These are phyloP conservation scores for Muntiacus muntjak DNA, from an alignment of 2,113 vertebrate genomes.

Conservation along the genomic window DNA sequence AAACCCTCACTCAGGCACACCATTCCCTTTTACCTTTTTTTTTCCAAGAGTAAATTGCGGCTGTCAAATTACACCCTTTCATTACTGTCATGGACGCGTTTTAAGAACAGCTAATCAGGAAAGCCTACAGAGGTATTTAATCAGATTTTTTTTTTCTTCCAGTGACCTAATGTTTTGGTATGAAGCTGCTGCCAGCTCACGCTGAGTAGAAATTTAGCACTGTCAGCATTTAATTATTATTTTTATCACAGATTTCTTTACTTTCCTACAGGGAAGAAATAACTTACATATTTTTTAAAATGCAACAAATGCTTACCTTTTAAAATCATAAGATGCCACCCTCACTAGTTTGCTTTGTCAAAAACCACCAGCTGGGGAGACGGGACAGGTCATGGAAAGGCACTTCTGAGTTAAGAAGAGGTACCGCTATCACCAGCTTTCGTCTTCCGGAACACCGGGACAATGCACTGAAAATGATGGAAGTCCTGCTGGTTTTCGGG, in stretches of 20 bases:
- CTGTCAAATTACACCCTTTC: slow-evolving; percentile 78
- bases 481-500: neutral
- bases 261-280: slow-evolving; percentile 81
- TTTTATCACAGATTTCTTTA: slow-evolving; percentile 83
- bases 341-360: slow-evolving; percentile 45
- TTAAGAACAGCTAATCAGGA: slow-evolving; percentile 80
- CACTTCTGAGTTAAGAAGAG: neutral
- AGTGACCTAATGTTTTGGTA: slow-evolving; percentile 82
- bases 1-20: slow-evolving; percentile 35
- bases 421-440: neutral
- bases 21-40: slow-evolving; percentile 68
- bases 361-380: slow-evolving; percentile 52
- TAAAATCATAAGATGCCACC: slow-evolving; percentile 48
- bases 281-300: slow-evolving; percentile 56
- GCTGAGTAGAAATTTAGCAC: slow-evolving; percentile 81
- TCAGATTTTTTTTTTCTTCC: slow-evolving; percentile 69
- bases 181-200: slow-evolving; percentile 79
- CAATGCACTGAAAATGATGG: neutral
- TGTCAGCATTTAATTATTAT: slow-evolving; percentile 88
- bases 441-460: neutral
- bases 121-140: slow-evolving; percentile 80
- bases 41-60: slow-evolving; percentile 71
- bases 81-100: slow-evolving; percentile 76
- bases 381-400: neutral
- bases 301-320: slow-evolving; percentile 62